Evolutionary conservation across 2,797 vertebrate species (phyloP).

Genomic region (Adelosebastes latens): DNA sequence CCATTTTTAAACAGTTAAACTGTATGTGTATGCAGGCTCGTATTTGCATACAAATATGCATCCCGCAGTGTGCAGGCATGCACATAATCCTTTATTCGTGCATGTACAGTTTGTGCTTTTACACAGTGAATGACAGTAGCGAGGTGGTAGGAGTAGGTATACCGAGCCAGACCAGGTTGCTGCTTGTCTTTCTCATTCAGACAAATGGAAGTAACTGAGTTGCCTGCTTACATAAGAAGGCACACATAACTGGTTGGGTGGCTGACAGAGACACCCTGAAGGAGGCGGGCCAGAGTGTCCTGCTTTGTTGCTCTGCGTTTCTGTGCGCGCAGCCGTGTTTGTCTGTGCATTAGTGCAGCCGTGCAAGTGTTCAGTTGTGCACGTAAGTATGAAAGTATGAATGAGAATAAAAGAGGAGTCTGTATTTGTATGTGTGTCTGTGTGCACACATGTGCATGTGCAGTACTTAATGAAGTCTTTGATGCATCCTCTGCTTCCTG

Average conservation of each 20-base stretch:
- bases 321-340: neutral
- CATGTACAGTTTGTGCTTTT: neutral
- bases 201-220: constrained; percentile 64
- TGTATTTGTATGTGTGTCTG: constrained; percentile 5
- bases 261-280: constrained; percentile 68
- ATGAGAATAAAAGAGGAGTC: constrained; percentile 37
- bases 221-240: constrained; percentile 74
- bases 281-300: constrained; percentile 54
- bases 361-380: constrained; percentile 17
- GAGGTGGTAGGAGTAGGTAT: constrained; percentile 2
- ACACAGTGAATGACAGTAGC: neutral
- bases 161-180: constrained; percentile 22
- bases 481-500: constrained; percentile 73
- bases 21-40: neutral
- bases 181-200: constrained; percentile 49
- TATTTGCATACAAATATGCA: neutral
- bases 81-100: neutral
- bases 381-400: constrained; percentile 26
- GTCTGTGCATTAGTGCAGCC: constrained; percentile 4
- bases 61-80: neutral
- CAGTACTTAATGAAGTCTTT: constrained; percentile 78
- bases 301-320: constrained; percentile 42
- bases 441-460: constrained; percentile 23
- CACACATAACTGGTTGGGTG: constrained; percentile 40
- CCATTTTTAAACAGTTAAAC: neutral